Evolutionary conservation across 2,113 vertebrate genomes (phyloP).

Genomic region (Cynoglossus semilaevis): DNA sequence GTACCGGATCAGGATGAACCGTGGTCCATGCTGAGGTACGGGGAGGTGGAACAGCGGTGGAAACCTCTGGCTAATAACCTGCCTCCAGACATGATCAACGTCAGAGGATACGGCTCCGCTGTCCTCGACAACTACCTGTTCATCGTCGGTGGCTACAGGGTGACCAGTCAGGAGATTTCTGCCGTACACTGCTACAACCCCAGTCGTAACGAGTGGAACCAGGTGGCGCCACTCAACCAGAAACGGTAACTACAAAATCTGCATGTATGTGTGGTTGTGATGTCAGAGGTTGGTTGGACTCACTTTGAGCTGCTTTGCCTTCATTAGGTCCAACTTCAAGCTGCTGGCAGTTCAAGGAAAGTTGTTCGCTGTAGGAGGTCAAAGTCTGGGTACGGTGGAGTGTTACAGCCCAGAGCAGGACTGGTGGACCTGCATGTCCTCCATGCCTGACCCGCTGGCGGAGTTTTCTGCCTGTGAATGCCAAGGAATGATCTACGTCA

Average conservation of each 20-base stretch:
- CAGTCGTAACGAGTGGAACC: constrained; percentile 88
- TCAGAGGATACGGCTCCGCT: constrained; percentile 85
- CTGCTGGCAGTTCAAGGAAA: constrained; percentile 87
- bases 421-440: constrained; percentile 90
- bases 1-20: constrained; percentile 76
- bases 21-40: constrained; percentile 87
- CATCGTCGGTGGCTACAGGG: constrained; percentile 87
- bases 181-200: constrained; percentile 94
- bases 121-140: constrained; percentile 93
- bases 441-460: constrained; percentile 87
- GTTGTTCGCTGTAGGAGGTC: constrained; percentile 92
- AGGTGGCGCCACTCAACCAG: constrained; percentile 91
- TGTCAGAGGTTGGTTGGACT: not conserved
- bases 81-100: constrained; percentile 85
- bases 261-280: not conserved
- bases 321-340: constrained; percentile 91
- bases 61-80: constrained; percentile 82
- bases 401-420: constrained; percentile 92
- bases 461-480: constrained; percentile 97
- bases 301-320: not conserved
- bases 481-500: constrained; percentile 90
- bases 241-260: constrained; percentile 80
- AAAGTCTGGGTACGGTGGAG: constrained; percentile 89
- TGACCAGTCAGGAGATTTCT: constrained; percentile 90
- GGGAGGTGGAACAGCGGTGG: constrained; percentile 85